Percentiles rank a stretch among this genome's conserved stretches.
Evolutionary conservation across 2,113 vertebrate genomes (phyloP).

Genomic region (Smithornis capensis): DNA sequence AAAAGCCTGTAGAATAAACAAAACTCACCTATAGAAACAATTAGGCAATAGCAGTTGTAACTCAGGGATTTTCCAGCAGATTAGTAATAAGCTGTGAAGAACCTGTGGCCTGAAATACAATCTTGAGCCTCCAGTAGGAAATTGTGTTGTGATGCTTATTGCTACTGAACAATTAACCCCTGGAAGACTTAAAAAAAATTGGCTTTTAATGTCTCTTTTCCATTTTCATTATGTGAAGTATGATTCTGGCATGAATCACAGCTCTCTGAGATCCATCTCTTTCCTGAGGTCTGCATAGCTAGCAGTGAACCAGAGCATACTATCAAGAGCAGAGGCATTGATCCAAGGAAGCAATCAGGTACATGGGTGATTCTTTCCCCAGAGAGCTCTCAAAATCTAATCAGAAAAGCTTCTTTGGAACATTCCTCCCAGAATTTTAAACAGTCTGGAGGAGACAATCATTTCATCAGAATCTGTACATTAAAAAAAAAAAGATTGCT

Average conservation of each 20-base stretch:
- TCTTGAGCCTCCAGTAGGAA: constrained; percentile 22
- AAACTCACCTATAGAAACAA: constrained; percentile 33
- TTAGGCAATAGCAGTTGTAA: background rate
- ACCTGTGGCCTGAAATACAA: constrained; percentile 14
- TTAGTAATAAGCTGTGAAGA: constrained; percentile 12
- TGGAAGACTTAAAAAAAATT: background rate
- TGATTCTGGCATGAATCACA: background rate
- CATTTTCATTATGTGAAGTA: background rate
- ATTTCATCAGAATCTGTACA: background rate
- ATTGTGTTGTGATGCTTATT: constrained; percentile 13
- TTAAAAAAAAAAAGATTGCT: background rate
- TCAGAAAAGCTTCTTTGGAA: background rate
- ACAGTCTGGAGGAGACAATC: background rate
- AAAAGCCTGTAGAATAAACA: constrained; percentile 30
- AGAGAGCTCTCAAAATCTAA: background rate
- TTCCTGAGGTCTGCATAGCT: background rate
- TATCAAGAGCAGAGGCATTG: background rate
- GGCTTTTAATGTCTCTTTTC: constrained; percentile 15
- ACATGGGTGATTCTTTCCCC: background rate
- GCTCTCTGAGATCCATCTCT: background rate
- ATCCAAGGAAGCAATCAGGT: background rate
- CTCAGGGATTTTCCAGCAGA: constrained; percentile 22
- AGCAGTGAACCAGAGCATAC: background rate
- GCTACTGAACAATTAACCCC: constrained; percentile 18
- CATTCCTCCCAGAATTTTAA: background rate